Base-by-base conservation (phyloP, 2,113 vertebrate genomes). In the Neopipo cinnamomea region DNA sequence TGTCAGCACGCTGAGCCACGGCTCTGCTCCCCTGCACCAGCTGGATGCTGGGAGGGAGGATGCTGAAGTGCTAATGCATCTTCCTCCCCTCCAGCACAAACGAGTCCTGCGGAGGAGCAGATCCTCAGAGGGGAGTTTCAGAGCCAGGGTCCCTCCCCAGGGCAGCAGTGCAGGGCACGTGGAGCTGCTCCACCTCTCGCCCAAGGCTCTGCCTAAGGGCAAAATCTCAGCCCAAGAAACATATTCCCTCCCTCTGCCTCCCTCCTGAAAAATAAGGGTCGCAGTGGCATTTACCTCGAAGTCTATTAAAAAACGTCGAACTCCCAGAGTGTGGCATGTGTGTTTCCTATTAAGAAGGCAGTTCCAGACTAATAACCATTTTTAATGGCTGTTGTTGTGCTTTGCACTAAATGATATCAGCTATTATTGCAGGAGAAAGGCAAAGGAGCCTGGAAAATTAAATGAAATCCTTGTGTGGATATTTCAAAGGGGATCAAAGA, bases 321-420 rank as follows among this genome's bases (percentile, higher is more conserved):
- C 73, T 96, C 93, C 86, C 93, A 65, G 91, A 96, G 85, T 72
- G 95, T 78, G 73, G 66, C 86, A 73, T 92, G 91, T 94, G 83
- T 97, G 96, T 96, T 97, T 97, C 92, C 79, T 75, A 91, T 95
- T 95, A 96, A 59, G 93, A 49, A 95, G 74, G 95, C 96, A 92
- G 90, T 88, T 96, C 90, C 93, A 97, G 96, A 93, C 96, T 96
- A 95, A 96, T 95, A 96, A 95, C 90, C 72, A 90, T 91, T 96
- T 97, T 96, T 96, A 95, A 96, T 96, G 96, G 92, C 80, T 70
- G 83, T 33, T 87, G 86, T 93, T 76, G 92, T 93, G 85, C 96
- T 88, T 73, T 95, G 77, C 76, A 31, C 83, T 92, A 65, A 96
- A 79, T 53, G 80, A 85, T 96, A 96, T 91, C 90, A 65, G 92